Evolutionary conservation across 2,888 invertebrate genomes (phyloP), one percentile per base, ranked within the genome.

Genomic region (Liodrosophila aerea): DNA sequence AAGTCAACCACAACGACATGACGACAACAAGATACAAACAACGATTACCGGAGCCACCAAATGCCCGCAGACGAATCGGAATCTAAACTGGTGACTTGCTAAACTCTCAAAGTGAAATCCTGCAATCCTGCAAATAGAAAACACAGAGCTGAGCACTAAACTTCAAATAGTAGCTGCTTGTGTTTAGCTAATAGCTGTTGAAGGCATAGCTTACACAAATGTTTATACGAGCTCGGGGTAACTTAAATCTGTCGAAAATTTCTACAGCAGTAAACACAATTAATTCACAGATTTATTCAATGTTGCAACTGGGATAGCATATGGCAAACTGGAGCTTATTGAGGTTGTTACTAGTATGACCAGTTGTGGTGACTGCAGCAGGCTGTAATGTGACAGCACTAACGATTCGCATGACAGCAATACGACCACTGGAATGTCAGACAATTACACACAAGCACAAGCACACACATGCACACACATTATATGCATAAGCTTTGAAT

Each of bases 241-340:
- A n/a, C 31, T 36, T 30, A 7, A 39, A 40, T 18, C 36, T 52
- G 36, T 36, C 56, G 37, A 50, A 64, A 63, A 67, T 66, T 69
- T 61, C 64, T 64, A 49, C 64, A 51, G 18, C 37, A 22, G 22
- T 76, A 64, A 72, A 64, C 71, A 65, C 77, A 83, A 87, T 87
- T 87, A 86, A 87, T 77, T 77, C 69, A 60, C 11, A 76, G 77
- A 86, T 85, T 80, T 83, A 86, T 85, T 73, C 56, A 71, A 64
- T 65, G 59, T 50, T 29, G 9, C 13, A 39, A 11, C 37, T 15
- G 27, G 9, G 12, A 52, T 52, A 51, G 34, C 45, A 50, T 37
- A 29, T 33, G 31, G 39, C 40, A 45, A 37, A 5, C 2, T 50
- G 39, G 7, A 22, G n/a, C 8, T 8, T 9, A 11, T 39, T 39